phyloP scores from a whole-genome alignment of 2,888 invertebrate genomes.

The Lissonota sp. region DNA sequence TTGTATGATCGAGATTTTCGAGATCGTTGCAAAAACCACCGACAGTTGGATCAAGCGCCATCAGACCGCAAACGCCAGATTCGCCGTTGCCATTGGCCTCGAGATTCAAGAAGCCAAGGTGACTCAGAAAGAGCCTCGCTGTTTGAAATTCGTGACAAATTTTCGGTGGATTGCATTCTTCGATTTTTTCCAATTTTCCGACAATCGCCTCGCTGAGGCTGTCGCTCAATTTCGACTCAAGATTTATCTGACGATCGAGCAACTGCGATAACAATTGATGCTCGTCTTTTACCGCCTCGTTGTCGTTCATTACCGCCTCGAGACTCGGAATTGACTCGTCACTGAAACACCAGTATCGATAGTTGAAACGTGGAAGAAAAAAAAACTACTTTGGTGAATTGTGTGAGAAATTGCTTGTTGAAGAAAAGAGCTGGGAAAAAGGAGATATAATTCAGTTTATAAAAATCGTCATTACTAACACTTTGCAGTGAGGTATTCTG shows the following conservation, averaged over 20 bases:
- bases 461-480: slow-evolving; percentile 85
- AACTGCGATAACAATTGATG: slow-evolving; percentile 90
- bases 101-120: slow-evolving; percentile 93
- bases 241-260: slow-evolving; percentile 88
- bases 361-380: slow-evolving; percentile 16
- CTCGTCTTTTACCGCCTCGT: slow-evolving; percentile 84
- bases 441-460: slow-evolving; percentile 1
- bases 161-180: slow-evolving; percentile 92
- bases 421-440: not conserved
- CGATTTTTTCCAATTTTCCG: slow-evolving; percentile 84
- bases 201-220: slow-evolving; percentile 80
- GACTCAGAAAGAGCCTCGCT: slow-evolving; percentile 96
- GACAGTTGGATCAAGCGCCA: slow-evolving; percentile 89
- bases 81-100: slow-evolving; percentile 82
- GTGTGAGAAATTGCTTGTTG: slow-evolving; percentile 1
- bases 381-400: not conserved
- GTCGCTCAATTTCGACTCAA: slow-evolving; percentile 81
- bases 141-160: slow-evolving; percentile 97
- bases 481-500: slow-evolving; percentile 91
- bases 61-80: slow-evolving; percentile 85
- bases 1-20: slow-evolving; percentile 93
- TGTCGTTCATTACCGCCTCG: slow-evolving; percentile 89
- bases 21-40: slow-evolving; percentile 92
- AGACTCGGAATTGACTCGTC: slow-evolving; percentile 96
- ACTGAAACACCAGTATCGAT: slow-evolving; percentile 83